Evolutionary conservation across 1,140 invertebrate species (phyloP), one percentile per base, ranked within the genome.

Genomic region (Xylocopa sonorina): DNA sequence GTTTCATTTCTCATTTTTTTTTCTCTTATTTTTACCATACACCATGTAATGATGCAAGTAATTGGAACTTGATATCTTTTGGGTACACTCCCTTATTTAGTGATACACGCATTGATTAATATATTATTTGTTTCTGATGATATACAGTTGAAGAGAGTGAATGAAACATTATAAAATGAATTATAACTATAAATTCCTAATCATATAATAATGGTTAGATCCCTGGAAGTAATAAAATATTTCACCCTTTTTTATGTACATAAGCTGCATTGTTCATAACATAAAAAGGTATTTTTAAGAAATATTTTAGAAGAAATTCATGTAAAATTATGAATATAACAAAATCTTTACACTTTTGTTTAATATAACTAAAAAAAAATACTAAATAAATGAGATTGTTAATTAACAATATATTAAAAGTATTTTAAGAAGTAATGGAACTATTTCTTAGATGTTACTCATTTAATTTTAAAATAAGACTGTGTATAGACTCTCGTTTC

Each of bases 1-100:
- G 4, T 71, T 50, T 21, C 9, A 43, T 24, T 73, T 51, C 12
- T 55, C n/a, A 64, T 10, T 43, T 66, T 34, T 57, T 27, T 43
- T 73, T 48, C 0, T 14, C 48, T 57, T 27, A 38, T 16, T 29
- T 62, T 60, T 32, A 24, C 34, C 77, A 38, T 68, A 80, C 46
- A 68, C 27, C 12, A 34, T 68, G 50, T 34, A 51, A 46, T 73
- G 46, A 50, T 46, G 3, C 43, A 60, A 67, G 50, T 46, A 62
- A 76, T 51, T 34, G 53, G 24, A 60, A 77, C 27, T 51, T 69
- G 38, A 62, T 77, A 63, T 62, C 62, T 38, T 64, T 48, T 63
- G 74, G n/a, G 29, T 48, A 69, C 3, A 38, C 32, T 29, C 10
- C n/a, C 24, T 21, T 38, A 32, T 21, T 18, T 24, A 53, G 29